phyloP scores from a whole-genome alignment of 2,888 invertebrate species.

The Brachycybe producta region DNA sequence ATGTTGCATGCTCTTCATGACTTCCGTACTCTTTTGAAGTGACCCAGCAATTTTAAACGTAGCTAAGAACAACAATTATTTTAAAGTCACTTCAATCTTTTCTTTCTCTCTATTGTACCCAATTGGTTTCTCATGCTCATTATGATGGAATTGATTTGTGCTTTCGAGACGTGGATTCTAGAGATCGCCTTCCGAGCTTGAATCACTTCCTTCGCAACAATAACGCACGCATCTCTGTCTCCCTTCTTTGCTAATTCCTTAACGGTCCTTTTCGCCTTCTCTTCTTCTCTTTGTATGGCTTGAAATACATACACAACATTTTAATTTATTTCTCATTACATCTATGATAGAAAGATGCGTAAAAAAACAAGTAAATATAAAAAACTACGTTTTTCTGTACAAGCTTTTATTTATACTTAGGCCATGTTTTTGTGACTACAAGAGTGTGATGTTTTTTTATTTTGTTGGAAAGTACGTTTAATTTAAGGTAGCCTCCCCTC shows the following conservation, averaged over 20 bases:
- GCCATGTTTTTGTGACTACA: neutral
- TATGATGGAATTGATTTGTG: constrained; percentile 90
- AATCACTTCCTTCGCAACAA: constrained; percentile 85
- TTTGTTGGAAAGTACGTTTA: no score
- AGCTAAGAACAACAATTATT: constrained; percentile 44
- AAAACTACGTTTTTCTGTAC: neutral
- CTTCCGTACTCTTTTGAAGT: constrained; percentile 88
- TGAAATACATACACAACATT: constrained; percentile 22
- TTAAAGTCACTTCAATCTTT: no score
- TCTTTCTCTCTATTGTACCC: constrained; percentile 42
- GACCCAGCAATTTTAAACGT: constrained; percentile 85
- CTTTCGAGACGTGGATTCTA: constrained; percentile 90
- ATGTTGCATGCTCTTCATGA: constrained; percentile 95
- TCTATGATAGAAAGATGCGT: neutral
- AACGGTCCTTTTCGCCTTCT: constrained; percentile 81
- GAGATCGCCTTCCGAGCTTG: constrained; percentile 72
- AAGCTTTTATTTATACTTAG: neutral
- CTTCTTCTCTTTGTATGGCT: constrained; percentile 93
- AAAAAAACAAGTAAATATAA: neutral
- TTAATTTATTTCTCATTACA: neutral
- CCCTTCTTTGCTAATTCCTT: constrained; percentile 93
- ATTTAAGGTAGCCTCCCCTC: no score
- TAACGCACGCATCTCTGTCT: constrained; percentile 83
- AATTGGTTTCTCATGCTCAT: constrained; percentile 97
- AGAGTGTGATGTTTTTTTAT: no score